Evolutionary conservation across 2,797 vertebrate species (phyloP).

Genomic region (Pachyuromys duprasi): DNA sequence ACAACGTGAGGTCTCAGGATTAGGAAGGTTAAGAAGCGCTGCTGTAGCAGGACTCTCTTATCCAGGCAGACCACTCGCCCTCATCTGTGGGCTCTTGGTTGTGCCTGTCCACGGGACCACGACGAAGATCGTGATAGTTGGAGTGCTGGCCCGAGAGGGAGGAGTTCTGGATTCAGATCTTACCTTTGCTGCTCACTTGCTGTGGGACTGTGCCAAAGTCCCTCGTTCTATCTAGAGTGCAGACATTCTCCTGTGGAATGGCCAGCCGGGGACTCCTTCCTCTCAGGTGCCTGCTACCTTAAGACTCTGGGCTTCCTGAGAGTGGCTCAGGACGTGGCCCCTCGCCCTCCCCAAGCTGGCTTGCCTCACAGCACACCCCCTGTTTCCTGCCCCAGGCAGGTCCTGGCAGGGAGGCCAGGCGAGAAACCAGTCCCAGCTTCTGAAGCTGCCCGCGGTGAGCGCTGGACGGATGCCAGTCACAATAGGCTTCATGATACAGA

Average conservation of each 20-base stretch:
- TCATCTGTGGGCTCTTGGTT: background rate
- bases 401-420: constrained; percentile 53
- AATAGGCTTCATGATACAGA: constrained; percentile 70
- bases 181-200: background rate
- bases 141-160: background rate
- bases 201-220: background rate
- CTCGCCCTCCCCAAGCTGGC: background rate
- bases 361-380: constrained; percentile 48
- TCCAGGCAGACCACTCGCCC: background rate
- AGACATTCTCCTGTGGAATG: background rate
- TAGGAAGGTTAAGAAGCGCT: background rate
- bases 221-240: background rate
- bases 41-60: background rate
- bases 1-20: background rate
- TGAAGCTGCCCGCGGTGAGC: background rate
- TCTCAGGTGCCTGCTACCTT: background rate
- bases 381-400: constrained; percentile 41
- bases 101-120: background rate
- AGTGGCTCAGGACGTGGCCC: background rate
- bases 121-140: background rate
- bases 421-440: constrained; percentile 22
- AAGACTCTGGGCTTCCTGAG: background rate
- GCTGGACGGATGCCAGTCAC: constrained; percentile 69
- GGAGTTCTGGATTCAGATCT: background rate
- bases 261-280: background rate